phyloP scores from a whole-genome alignment of 2,113 vertebrate genomes.

The Cyphomyrus discorhynchus region DNA sequence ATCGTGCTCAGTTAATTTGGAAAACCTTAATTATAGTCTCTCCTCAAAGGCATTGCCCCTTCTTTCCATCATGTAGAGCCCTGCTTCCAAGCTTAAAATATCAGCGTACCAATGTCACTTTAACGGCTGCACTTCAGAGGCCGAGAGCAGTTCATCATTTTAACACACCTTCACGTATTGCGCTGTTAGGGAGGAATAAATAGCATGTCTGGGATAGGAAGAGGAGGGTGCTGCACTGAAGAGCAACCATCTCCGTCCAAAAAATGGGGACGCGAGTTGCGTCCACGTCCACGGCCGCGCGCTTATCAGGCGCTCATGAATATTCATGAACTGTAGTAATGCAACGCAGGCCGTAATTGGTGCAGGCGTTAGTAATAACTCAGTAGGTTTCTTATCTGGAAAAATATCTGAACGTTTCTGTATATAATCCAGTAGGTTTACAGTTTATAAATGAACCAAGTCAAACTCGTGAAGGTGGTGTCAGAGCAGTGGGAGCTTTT shows the following conservation, averaged over 20 bases:
- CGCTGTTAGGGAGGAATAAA: neutral
- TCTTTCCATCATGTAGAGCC: neutral
- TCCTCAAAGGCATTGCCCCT: neutral
- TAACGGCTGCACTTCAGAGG: neutral
- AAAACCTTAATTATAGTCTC: neutral
- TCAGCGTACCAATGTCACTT: neutral
- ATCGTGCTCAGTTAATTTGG: neutral
- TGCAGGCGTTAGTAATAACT: neutral
- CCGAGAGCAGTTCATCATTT: neutral
- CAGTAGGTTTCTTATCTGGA: neutral
- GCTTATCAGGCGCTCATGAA: neutral
- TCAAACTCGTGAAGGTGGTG: neutral
- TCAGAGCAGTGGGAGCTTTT: neutral
- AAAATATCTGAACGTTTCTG: neutral
- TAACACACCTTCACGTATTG: neutral
- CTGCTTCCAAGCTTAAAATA: neutral
- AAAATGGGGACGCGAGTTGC: neutral
- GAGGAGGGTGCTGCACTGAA: neutral
- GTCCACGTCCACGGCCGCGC: neutral
- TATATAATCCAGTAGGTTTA: neutral
- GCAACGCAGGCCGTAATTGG: neutral
- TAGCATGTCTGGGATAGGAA: neutral
- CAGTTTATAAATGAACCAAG: neutral
- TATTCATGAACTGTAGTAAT: neutral
- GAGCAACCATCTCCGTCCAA: neutral